Evolutionary conservation across 2,888 invertebrate species (phyloP), one percentile per base, ranked within the genome.

Genomic region (Elmis aenea): DNA sequence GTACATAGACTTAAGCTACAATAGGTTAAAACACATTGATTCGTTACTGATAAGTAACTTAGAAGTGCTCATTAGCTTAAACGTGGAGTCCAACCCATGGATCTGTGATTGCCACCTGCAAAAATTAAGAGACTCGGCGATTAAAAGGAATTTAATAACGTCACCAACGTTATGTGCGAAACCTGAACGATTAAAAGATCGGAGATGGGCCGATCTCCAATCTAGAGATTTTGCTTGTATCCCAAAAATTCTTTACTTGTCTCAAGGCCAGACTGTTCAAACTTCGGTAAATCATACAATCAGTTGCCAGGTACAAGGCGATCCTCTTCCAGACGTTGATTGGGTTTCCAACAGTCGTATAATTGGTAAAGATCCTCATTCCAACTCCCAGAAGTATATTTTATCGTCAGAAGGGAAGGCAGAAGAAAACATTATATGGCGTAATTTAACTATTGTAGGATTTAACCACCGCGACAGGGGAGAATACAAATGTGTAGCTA

Each of bases 101-200:
- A 76, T 83, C 41, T 93, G 93, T 59, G 88, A 92, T 58, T 93
- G 93, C 57, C 79, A 82, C 45, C 69, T 93, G 33, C 81, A 85
- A 56, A 75, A 77, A 10, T 85, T 92, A 48, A 77, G 88, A 26
- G 81, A 86, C 56, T 88, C 83, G 77, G 78, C 81, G 8, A 76
- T 84, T 5, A 74, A 77, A 38, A 76, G 76, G 42, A 85, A 85
- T 32, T 69, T 91, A 10, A 83, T 87, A 54, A 83, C 85, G 0
- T 74, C 79, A 11, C 81, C 84, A 1, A 86, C 88, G 18, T 74
- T 78, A 16, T 88, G 89, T 58, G 69, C 72, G 3, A 79, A 81
- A 48, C 93, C 92, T 0, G 60, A 73, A 0, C 74, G 76, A 54
- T 69, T 91, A 2, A 70, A 74, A 3, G 82, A 79, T 0, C 79